Evolutionary conservation across 2,797 vertebrate species (phyloP).

Genomic region (Lutjanus campechanus): DNA sequence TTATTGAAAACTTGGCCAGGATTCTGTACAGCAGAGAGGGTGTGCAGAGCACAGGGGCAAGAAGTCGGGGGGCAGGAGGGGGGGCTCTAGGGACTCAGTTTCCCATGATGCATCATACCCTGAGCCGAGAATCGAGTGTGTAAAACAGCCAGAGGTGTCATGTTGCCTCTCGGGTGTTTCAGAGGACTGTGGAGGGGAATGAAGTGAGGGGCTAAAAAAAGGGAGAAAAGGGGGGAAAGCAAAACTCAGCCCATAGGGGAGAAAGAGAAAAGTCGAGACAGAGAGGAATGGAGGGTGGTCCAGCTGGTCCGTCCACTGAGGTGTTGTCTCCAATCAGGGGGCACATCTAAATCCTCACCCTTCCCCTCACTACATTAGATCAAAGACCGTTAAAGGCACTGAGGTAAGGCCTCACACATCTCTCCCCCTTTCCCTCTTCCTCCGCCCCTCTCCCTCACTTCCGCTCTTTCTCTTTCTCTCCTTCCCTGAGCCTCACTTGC

Average conservation of each 20-base stretch:
- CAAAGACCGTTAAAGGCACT: conserved; percentile 53
- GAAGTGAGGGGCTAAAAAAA: conserved; percentile 67
- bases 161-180: conserved; percentile 73
- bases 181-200: conserved; percentile 69
- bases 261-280: conserved; percentile 85
- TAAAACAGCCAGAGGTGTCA: conserved; percentile 72
- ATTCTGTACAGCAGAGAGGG: conserved; percentile 86
- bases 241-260: conserved; percentile 80
- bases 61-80: conserved; percentile 58
- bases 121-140: conserved; percentile 77
- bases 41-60: conserved; percentile 78
- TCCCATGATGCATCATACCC: conserved; percentile 79
- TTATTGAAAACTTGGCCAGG: conserved; percentile 89
- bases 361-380: conserved; percentile 56
- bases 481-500: conserved; percentile 86
- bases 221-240: conserved; percentile 65
- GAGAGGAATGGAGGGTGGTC: conserved; percentile 68
- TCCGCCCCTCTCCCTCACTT: conserved; percentile 84
- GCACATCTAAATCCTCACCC: conserved; percentile 64
- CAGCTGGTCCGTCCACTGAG: conserved; percentile 64
- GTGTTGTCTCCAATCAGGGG: conserved; percentile 54
- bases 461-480: conserved; percentile 86
- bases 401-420: conserved; percentile 79
- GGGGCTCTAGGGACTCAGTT: conserved; percentile 72
- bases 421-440: conserved; percentile 85